Evolutionary conservation across 2,113 vertebrate genomes (phyloP).

Genomic region (Thalassoma bifasciatum): DNA sequence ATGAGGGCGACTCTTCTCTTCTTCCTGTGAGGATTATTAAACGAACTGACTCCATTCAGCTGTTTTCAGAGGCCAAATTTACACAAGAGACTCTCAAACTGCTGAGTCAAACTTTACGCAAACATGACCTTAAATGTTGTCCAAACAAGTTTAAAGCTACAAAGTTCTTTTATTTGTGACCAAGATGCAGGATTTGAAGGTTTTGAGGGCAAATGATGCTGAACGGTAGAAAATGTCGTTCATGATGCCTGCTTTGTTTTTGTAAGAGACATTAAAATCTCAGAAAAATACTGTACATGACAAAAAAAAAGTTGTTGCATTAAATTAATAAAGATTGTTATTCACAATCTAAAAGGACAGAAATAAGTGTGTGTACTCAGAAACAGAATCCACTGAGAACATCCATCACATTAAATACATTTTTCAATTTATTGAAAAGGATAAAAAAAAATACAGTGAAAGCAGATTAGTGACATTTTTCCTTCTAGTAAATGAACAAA

Average conservation of each 20-base stretch:
- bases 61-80: too few relatives aligned
- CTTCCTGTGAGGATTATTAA: too few relatives aligned
- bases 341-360: too few relatives aligned
- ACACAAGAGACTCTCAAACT: too few relatives aligned
- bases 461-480: slow-evolving; percentile 35
- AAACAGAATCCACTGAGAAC: not conserved
- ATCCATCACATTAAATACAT: slow-evolving; percentile 61
- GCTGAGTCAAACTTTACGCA: too few relatives aligned
- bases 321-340: slow-evolving; percentile 26
- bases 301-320: slow-evolving; percentile 15
- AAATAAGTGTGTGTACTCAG: too few relatives aligned
- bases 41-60: too few relatives aligned
- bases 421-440: slow-evolving; percentile 72
- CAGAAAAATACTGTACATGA: slow-evolving; percentile 1
- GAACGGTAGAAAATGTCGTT: not conserved
- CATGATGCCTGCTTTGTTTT: slow-evolving; percentile 21
- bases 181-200: not conserved
- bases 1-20: slow-evolving; percentile 60
- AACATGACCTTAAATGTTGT: too few relatives aligned
- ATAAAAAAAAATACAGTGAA: slow-evolving; percentile 52
- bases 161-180: too few relatives aligned
- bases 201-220: slow-evolving; percentile 31
- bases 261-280: too few relatives aligned
- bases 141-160: too few relatives aligned
- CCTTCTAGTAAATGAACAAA: slow-evolving; percentile 19